Base-by-base conservation (phyloP, 2,113 vertebrate species). In the Callaeas wilsoni region DNA sequence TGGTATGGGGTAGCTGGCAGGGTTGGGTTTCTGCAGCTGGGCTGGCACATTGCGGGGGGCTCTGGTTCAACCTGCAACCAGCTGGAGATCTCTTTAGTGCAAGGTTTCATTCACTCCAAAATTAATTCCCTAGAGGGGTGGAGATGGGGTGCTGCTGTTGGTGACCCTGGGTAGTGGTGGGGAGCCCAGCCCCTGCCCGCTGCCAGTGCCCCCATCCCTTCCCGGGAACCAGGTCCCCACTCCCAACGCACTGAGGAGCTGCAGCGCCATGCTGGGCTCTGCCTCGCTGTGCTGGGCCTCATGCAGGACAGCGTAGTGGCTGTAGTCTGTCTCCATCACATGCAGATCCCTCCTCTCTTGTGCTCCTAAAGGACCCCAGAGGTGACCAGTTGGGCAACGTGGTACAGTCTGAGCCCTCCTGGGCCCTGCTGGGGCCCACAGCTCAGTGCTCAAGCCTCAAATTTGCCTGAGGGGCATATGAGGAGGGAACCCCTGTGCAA, bases 381-480 rank as follows among this genome's bases (percentile, higher is more conserved):
- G 2, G 52, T 27, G 23, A 81, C 44, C 1, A 1, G 13, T 0
- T 5, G 3, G 49, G 67, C 26, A 29, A 22, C 0, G 0, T 1
- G 27, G 53, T 5, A 22, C 75, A 84, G 33, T 21, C 78, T 10
- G 1, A 41, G 65, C 47, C 42, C n/a, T 23, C 41, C 10, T 17
- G 3, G 12, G 30, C 76, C 52, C 39, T 4, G 2, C 23, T 4
- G 4, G 5, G 21, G 13, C 57, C 49, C 50, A 11, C 0, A 1
- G 57, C 83, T 80, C 57, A 29, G 30, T 47, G 46, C 21, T 20
- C 2, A 2, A 75, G 53, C 30, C 23, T 46, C 47, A 29, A 0
- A 13, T 68, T 42, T 70, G 26, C 42, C 52, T 16, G 3, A 33
- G 17, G 9, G 0, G 23, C 9, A 3, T 46, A 7, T 30, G 47